A percentile compares a stretch with the other conserved stretches of the same genome.
Conservation (phyloP, 2,797 vertebrate species). For the Syngnathus rostellatus region DNA sequence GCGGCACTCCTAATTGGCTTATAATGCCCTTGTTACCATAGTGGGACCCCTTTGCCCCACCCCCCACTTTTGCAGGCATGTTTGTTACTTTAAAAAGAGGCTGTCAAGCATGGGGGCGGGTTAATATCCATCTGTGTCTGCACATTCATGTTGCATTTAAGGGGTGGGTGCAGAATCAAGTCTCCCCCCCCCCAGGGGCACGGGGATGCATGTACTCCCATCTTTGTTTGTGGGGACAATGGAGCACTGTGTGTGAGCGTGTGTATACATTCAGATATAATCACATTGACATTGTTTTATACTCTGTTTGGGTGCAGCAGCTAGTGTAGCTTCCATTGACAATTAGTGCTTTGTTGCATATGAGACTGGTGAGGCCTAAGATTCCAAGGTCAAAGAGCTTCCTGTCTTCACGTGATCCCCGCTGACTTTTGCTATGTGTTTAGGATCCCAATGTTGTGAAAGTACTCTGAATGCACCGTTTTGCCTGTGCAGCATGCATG, state of each 20-base stretch:
- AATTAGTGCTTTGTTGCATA: constrained; percentile 41
- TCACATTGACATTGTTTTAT: constrained; percentile 4
- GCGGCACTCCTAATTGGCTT: constrained; percentile 61
- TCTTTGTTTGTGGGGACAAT: constrained; percentile 59
- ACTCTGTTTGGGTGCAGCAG: constrained; percentile 3
- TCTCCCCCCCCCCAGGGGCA: constrained; percentile 42
- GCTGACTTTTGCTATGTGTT: constrained; percentile 9
- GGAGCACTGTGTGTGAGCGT: constrained; percentile 22
- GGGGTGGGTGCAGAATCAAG: constrained; percentile 52
- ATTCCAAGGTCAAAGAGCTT: constrained; percentile 55
- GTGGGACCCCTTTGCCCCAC: constrained; percentile 47
- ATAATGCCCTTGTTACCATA: constrained; percentile 64
- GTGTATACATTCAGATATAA: constrained; percentile 7
- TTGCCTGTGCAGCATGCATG: too few relatives aligned
- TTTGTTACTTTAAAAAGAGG: constrained; percentile 57
- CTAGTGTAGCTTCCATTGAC: constrained; percentile 1
- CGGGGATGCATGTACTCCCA: constrained; percentile 48
- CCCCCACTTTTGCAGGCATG: constrained; percentile 53
- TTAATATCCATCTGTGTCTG: constrained; percentile 27
- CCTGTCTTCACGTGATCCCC: constrained; percentile 20
- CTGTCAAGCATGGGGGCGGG: constrained; percentile 50
- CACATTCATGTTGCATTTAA: constrained; percentile 45
- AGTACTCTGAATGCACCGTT: too few relatives aligned
- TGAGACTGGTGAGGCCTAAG: constrained; percentile 35
- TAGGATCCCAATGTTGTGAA: too few relatives aligned